These are phyloP conservation scores for Nothoprocta pentlandii DNA, from an alignment of 2,113 vertebrate genomes.

Conservation along the genomic window DNA sequence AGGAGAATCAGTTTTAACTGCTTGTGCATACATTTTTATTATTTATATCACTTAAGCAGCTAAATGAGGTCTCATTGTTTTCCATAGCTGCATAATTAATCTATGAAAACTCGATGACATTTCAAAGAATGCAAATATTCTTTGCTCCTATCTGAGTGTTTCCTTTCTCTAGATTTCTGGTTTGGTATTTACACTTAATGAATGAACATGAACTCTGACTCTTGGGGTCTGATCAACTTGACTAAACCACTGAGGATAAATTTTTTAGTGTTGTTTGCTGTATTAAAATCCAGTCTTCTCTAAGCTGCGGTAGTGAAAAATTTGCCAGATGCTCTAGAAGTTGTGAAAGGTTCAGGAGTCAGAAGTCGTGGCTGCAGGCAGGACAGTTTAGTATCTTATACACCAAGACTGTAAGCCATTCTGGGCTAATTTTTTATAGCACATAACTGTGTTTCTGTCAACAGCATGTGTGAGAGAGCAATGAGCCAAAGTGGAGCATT, in stretches of 20 bases:
- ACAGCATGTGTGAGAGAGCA: not conserved
- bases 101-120: not conserved
- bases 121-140: not conserved
- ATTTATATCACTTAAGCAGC: not conserved
- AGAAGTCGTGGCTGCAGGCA: accelerated
- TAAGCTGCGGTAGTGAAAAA: not conserved
- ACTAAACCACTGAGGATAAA: not conserved
- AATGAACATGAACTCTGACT: constrained; percentile 22
- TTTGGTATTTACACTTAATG: constrained; percentile 59
- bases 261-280: not conserved
- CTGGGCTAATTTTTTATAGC: not conserved
- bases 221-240: not conserved
- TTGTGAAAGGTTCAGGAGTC: not conserved
- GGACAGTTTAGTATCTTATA: not conserved
- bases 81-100: constrained; percentile 16
- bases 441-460: not conserved
- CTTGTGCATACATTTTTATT: not conserved
- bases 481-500: not conserved
- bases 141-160: not conserved
- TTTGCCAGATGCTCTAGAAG: not conserved
- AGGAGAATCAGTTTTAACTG: not conserved
- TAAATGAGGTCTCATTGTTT: not conserved
- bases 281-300: not conserved
- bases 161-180: constrained; percentile 17
- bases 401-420: not conserved